Percentiles rank a stretch among this genome's conserved stretches.
Evolutionary conservation across 23 tunicate species (phyloP).

Genomic region (Diplosoma virens): DNA sequence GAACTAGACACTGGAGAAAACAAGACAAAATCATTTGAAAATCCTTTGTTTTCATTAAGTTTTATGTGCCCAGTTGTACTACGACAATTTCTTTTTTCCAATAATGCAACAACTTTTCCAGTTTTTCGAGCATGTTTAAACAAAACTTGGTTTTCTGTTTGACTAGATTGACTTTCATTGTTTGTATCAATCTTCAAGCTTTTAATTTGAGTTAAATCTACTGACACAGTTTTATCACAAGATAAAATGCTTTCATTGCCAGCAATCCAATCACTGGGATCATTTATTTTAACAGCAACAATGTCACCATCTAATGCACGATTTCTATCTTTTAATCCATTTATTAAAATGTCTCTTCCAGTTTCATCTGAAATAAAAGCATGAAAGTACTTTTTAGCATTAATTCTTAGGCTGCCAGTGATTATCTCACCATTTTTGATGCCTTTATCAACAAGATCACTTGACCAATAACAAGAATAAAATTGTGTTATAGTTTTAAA

Average conservation of each 20-base stretch:
- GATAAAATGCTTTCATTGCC: neutral
- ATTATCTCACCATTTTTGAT: constrained; percentile 36
- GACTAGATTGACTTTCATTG: neutral
- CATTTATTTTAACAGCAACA: constrained; percentile 72
- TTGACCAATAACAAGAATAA: constrained; percentile 50
- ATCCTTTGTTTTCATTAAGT: neutral
- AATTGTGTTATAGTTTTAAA: neutral
- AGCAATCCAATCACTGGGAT: constrained; percentile 24
- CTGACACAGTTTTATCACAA: neutral
- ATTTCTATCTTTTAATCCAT: constrained; percentile 58
- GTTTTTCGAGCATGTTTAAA: constrained; percentile 44
- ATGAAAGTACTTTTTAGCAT: constrained; percentile 25
- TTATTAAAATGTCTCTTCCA: constrained; percentile 68
- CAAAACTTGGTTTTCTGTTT: neutral
- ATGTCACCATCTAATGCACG: constrained; percentile 85
- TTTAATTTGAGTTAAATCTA: neutral
- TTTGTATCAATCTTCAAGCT: neutral
- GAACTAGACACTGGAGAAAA: constrained; percentile 20
- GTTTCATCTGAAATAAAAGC: constrained; percentile 41
- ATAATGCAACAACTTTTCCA: constrained; percentile 66
- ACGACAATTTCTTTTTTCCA: constrained; percentile 41
- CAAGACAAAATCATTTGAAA: neutral
- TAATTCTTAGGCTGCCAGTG: constrained; percentile 38
- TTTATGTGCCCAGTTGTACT: constrained; percentile 35
- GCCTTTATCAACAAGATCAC: constrained; percentile 40